Evolutionary conservation across 2,113 vertebrate genomes (phyloP), one percentile per base, ranked within the genome.

Genomic region (Charadrius vociferus): DNA sequence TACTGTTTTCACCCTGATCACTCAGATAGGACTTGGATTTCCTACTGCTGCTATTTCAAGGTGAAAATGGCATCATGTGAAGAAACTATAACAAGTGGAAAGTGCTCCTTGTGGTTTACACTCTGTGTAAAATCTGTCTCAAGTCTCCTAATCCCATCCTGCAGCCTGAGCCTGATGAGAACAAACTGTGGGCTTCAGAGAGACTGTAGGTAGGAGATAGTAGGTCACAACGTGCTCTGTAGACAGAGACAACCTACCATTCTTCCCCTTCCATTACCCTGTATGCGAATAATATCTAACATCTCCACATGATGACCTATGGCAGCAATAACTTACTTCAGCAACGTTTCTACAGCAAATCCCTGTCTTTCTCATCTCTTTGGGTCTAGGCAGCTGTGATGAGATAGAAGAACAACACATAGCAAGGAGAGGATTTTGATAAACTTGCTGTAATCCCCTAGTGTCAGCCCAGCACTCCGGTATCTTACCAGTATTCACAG

Each of bases 401-500:
- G 26, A 73, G 10, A 8, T 24, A 88, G 24, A 52, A 58, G 16
- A 78, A 7, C 53, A 88, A 55, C 53, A 55, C 8, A 34, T 3
- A 20, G 10, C 6, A 37, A 86, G 21, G 24, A 59, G 4, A 43
- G 3, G 10, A 29, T 68, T 81, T 81, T 78, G 11, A n/a, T 66
- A 41, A 62, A 66, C 16, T 47, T 82, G 13, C 23, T 32, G 14
- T 34, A 61, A 74, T 36, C 5, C 10, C 5, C 7, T 47, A 19
- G 4, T 16, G 15, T 72, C 43, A 55, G 39, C 37, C 6, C 37
- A 84, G n/a, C 14, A 67, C 4, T 19, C 17, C 63, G 52, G 20
- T 34, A 30, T 37, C 5, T 71, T 41, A 15, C 13, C 36, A 47
- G 50, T 3, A 52, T 36, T 52, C 32, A 19, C 0, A 0, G 21